Evolutionary conservation across 2,113 vertebrate species (phyloP), one percentile per base, ranked within the genome.

Genomic region (Solea solea): DNA sequence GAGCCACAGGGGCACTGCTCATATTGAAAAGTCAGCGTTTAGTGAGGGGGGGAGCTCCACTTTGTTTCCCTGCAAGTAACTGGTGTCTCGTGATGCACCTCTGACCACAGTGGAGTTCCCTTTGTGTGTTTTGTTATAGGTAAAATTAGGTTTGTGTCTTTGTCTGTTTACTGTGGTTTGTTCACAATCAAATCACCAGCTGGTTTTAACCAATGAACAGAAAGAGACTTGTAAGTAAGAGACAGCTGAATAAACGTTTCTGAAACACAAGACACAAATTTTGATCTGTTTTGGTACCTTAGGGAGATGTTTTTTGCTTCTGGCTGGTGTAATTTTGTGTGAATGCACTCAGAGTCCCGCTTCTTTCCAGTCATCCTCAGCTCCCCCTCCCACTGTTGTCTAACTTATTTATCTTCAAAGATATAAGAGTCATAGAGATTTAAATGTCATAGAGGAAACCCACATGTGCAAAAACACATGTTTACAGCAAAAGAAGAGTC

Each of bases 11-110:
- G 67, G 60, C 70, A 83, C 52, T 45, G 7, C 14, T 57, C 51
- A 65, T 76, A 64, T 86, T 84, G 75, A 88, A 83, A 64, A 71
- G 73, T 68, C 80, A 78, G 66, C 75, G 72, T 83, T 83, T 55
- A 71, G 56, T 50, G 34, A 42, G 64, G 16, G 64, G 57, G 68
- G 73, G 84, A 83, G 63, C 74, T 84, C 78, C 76, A 72, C 84
- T 89, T 84, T 64, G 61, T 88, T 81, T 87, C 81, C 56, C 64
- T 58, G 58, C 58, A 80, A 81, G 81, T 82, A 78, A 81, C 81
- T 80, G 78, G 69, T 83, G 86, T 86, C 80, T 89, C 84, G 75
- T 87, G 88, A 90, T 87, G 82, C 79, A 79, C 53, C 64, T 78
- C 79, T 89, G 83, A 90, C 81, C 91, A 81, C 62, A 71, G 73